Percentiles rank a stretch among this genome's conserved stretches.
These are phyloP conservation scores for Drosophila monieri DNA, from an alignment of 2,888 invertebrate genomes.

Conservation along the genomic window DNA sequence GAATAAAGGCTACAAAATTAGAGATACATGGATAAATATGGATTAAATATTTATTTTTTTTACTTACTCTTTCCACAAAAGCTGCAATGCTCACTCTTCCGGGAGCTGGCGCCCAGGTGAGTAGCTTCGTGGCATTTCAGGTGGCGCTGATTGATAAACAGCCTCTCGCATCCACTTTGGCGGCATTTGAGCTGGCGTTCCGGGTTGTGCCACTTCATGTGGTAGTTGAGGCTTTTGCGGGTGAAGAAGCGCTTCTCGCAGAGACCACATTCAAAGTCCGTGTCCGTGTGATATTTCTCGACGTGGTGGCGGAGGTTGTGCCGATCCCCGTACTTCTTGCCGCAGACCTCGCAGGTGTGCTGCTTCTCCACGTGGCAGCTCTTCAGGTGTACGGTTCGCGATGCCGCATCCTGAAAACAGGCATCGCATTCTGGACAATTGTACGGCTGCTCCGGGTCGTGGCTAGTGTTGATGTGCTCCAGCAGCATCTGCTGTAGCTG, in stretches of 20 bases:
- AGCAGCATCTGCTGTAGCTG: constrained; percentile 69
- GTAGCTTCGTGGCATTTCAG: constrained; percentile 78
- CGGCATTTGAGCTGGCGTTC: constrained; percentile 74
- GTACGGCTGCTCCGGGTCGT: constrained; percentile 74
- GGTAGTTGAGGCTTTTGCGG: constrained; percentile 79
- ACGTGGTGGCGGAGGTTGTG: constrained; percentile 77
- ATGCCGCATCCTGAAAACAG: constrained; percentile 78
- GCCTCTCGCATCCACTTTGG: constrained; percentile 77
- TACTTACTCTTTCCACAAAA: constrained; percentile 79
- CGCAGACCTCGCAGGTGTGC: constrained; percentile 72
- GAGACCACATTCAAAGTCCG: constrained; percentile 75
- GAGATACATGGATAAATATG: background rate
- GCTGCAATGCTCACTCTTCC: constrained; percentile 75
- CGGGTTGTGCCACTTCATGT: constrained; percentile 81
- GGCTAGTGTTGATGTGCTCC: constrained; percentile 69
- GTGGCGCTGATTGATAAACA: constrained; percentile 79
- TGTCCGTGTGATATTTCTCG: constrained; percentile 80
- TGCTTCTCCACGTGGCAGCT: constrained; percentile 73
- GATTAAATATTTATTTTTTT: too few species aligned
- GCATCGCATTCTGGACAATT: constrained; percentile 76
- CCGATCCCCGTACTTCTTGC: constrained; percentile 79
- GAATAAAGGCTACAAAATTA: constrained; percentile 53
- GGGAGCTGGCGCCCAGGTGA: constrained; percentile 62
- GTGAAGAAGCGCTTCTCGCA: constrained; percentile 81
- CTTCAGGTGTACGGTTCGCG: constrained; percentile 79